Evolutionary conservation across 1,140 invertebrate species (phyloP), one percentile per base, ranked within the genome.

Genomic region (Acromyrmex charruanus): DNA sequence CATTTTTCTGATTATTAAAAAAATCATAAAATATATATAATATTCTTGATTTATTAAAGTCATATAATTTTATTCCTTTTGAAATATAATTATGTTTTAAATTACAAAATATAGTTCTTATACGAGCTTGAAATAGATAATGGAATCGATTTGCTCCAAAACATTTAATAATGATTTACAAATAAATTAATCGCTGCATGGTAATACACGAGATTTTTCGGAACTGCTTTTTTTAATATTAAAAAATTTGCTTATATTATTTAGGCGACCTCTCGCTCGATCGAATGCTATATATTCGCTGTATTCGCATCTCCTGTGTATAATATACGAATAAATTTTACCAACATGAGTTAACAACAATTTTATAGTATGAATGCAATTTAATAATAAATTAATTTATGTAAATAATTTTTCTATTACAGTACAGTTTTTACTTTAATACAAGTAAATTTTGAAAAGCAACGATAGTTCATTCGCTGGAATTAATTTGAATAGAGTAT

Each of bases 401-500:
- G 5, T 35, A 68, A 66, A 35, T 39, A 21, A 68, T 7, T 21
- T 44, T 58, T 35, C 35, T 14, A 68, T 68, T 68, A 68, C 9
- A 39, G n/a, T 14, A 21, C 44, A 12, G 4, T 21, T 21, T 21
- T 21, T 21, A 21, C 10, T 44, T 39, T 68, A 68, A 44, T 44
- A 12, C 12, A 68, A 68, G 21, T 68, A 21, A 68, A 21, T 4
- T 21, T 68, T 21, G 21, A 44, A 44, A 5, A 12, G 35, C 35
- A 1, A 25, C n/a, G 35, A 12, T 44, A 68, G 4, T 21, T 68
- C 16, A 31, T 39, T 66, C 18, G 3, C n/a, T 14, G 35, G 12
- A 68, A 68, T 68, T 68, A 68, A 68, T 68, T 68, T 44, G 10
- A 44, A 39, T 4, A 44, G 35, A 44, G 18, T 21, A 68, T 21